These are phyloP conservation scores for Volucella inflata DNA, from an alignment of 2,888 invertebrate species.

Conservation along the genomic window DNA sequence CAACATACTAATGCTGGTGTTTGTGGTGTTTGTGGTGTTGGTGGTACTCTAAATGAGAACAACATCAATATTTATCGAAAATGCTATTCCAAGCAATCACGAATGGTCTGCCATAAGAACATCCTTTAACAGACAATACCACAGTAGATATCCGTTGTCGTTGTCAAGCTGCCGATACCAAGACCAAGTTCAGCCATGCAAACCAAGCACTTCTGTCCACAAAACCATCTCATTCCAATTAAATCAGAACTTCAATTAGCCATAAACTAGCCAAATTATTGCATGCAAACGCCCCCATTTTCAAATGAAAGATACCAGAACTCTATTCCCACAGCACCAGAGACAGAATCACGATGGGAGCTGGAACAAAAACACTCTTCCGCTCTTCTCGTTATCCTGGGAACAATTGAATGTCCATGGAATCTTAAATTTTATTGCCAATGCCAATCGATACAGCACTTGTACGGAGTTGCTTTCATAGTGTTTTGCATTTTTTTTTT, in stretches of 20 bases:
- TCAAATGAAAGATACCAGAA: slow-evolving; percentile 56
- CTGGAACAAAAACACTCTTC: neutral
- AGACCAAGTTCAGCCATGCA: too few relatives aligned
- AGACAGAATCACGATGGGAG: neutral
- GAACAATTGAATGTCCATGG: slow-evolving; percentile 64
- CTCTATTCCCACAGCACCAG: slow-evolving; percentile 35
- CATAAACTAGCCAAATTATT: slow-evolving; percentile 71
- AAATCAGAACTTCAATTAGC: slow-evolving; percentile 74
- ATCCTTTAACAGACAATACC: too few relatives aligned
- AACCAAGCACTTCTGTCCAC: slow-evolving; percentile 26
- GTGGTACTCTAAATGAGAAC: too few relatives aligned
- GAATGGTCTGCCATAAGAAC: too few relatives aligned
- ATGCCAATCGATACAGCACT: slow-evolving; percentile 62
- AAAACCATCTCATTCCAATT: slow-evolving; percentile 58
- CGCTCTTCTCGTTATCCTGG: slow-evolving; percentile 35
- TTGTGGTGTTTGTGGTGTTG: too few relatives aligned
- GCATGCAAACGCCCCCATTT: slow-evolving; percentile 66
- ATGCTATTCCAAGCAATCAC: too few relatives aligned
- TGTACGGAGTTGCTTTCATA: neutral
- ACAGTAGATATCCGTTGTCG: too few relatives aligned
- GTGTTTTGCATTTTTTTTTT: slow-evolving; percentile 15
- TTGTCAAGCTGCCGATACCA: too few relatives aligned
- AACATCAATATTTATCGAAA: too few relatives aligned
- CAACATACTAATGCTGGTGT: too few relatives aligned
- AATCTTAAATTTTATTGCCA: slow-evolving; percentile 63